Evolutionary conservation across 2,797 vertebrate species (phyloP), one percentile per base, ranked within the genome.

Genomic region (Denticeps clupeoides): DNA sequence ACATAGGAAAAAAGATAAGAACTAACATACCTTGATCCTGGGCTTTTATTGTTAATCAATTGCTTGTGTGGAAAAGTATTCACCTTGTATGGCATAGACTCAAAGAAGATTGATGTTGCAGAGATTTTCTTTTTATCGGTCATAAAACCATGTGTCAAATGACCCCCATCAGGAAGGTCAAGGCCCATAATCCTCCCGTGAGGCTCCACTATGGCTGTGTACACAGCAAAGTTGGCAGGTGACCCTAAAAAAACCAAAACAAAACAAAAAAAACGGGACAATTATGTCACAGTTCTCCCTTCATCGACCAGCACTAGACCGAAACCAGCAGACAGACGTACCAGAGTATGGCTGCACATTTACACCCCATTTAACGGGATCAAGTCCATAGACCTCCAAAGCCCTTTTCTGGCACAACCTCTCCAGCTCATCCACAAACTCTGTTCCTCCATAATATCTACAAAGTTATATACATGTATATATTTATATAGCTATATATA

Each of bases 41-140:
- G 18, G 18, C 2, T 19, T 19, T 18, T 19, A 12, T 13, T 2
- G 9, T 4, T 10, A 10, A 28, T 3, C 27, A 28, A 24, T 3
- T 11, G 8, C 8, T 16, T 1, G 10, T 27, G 9, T 11, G 10
- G 3, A 35, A 19, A 5, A 35, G 18, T 35, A 2, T 13, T 45
- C 65, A 98, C 95, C 90, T 97, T 99, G 57, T 99, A 99, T 0
- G 95, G 90, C 94, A 99, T 95, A n/a, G 95, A 99, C 58, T 99
- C 95, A 1, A 98, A 99, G 70, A 96, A 99, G 62, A 99, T 83
- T 7, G 95, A 98, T 0, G 93, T 96, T 4, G 95, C 95, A 0
- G 95, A 99, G 63, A 99, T 90, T 62, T 88, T 97, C 74, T 97
- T 99, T 74, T 95, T 99, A 12, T 95, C 89, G 0, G 94, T 98